A percentile compares a stretch with the other conserved stretches of the same genome.
Evolutionary conservation across 2,888 invertebrate genomes (phyloP).

Genomic region (Temnothorax rugatulus): DNA sequence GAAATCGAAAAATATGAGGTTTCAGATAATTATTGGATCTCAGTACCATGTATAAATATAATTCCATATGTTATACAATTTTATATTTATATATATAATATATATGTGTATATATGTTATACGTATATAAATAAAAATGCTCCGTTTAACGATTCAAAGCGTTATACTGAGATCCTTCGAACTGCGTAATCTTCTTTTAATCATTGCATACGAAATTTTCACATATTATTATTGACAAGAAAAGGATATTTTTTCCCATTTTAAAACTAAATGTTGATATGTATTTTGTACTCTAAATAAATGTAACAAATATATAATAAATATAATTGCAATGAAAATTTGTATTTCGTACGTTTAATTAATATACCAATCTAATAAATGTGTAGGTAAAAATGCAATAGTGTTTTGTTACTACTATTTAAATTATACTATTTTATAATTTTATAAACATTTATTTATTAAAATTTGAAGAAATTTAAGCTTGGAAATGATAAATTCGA

Average conservation of each 20-base stretch:
- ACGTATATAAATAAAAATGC: not conserved
- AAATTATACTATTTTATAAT: not conserved
- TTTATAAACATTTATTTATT: not conserved
- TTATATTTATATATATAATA: not conserved
- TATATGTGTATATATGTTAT: not conserved
- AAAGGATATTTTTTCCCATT: not conserved
- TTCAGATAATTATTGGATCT: slow-evolving; percentile 11
- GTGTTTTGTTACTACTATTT: not conserved
- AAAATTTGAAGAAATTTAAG: slow-evolving; percentile 21
- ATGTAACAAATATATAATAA: slow-evolving; percentile 7
- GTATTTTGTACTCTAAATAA: not conserved
- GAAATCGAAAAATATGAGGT: not conserved
- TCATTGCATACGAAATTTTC: not conserved
- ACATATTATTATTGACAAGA: not conserved
- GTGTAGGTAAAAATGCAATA: not conserved
- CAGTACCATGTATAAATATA: not conserved
- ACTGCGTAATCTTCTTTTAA: not conserved
- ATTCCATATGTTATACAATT: slow-evolving; percentile 1
- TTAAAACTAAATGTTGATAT: slow-evolving; percentile 4
- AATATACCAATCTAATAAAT: not conserved
- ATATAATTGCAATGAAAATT: slow-evolving; percentile 2
- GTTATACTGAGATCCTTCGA: not conserved
- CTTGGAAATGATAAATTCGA: slow-evolving; percentile 1
- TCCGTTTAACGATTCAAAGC: not conserved
- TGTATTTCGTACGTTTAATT: not conserved